These are phyloP conservation scores for Periophthalmus magnuspinnatus DNA, from an alignment of 2,797 vertebrate species.

Conservation along the genomic window DNA sequence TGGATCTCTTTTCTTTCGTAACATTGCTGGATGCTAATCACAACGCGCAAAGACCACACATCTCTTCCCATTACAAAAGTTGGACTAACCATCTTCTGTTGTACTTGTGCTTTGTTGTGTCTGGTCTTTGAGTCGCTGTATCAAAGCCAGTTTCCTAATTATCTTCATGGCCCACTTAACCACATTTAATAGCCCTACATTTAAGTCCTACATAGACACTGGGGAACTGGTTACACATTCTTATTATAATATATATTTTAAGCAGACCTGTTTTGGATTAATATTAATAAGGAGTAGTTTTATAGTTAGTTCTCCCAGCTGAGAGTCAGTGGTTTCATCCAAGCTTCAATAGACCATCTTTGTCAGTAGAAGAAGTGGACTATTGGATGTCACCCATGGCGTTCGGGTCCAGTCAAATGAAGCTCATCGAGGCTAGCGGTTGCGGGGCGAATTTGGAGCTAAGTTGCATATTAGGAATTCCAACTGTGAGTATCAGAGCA, in stretches of 20 bases:
- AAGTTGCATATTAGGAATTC: too few relatives aligned
- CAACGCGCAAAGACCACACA: neutral
- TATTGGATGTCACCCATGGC: too few relatives aligned
- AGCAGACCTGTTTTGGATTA: neutral
- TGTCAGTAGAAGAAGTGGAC: too few relatives aligned
- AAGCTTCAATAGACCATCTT: too few relatives aligned
- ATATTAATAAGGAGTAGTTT: too few relatives aligned
- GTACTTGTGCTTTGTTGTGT: conserved; percentile 1
- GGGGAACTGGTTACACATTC: neutral
- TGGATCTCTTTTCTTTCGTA: neutral
- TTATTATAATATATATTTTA: neutral
- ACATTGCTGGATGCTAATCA: neutral
- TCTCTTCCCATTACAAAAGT: neutral
- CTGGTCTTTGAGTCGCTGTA: neutral
- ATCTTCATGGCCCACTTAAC: conserved; percentile 3
- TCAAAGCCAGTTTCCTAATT: conserved; percentile 1
- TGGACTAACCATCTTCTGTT: neutral
- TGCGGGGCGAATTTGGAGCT: too few relatives aligned
- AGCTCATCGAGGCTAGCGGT: too few relatives aligned
- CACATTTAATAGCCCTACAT: neutral
- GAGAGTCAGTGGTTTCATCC: too few relatives aligned
- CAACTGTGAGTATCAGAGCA: too few relatives aligned
- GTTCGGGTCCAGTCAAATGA: too few relatives aligned
- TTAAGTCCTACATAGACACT: neutral
- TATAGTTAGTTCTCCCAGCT: too few relatives aligned